Conservation (phyloP, 2,113 vertebrate genomes). For the Parotia lawesii region DNA sequence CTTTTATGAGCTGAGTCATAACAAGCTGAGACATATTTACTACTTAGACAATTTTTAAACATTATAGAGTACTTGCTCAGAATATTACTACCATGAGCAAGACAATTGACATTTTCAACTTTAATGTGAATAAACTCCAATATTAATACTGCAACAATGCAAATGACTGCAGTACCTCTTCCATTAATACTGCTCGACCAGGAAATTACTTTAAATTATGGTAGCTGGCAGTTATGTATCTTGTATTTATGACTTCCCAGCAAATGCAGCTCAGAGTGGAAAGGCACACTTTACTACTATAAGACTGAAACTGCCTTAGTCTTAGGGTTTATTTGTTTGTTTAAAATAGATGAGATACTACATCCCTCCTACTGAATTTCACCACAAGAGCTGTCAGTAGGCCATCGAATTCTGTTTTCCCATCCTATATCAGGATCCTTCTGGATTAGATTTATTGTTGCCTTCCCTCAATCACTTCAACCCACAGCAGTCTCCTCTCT, state of each 20-base stretch:
- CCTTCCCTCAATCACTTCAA: not conserved
- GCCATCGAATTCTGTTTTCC: constrained; percentile 2
- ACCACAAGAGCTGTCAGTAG: not conserved
- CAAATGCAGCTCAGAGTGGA: not conserved
- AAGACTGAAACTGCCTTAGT: not conserved
- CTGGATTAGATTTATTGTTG: constrained; percentile 12
- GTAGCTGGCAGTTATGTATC: not conserved
- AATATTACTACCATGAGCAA: constrained; percentile 28
- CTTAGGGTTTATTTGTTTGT: constrained; percentile 7
- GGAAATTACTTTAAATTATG: constrained; percentile 44
- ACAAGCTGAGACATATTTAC: constrained; percentile 50
- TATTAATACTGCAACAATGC: not conserved
- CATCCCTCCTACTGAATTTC: not conserved
- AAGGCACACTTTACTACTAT: not conserved
- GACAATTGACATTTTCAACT: constrained; percentile 37
- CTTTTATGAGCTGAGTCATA: constrained; percentile 51
- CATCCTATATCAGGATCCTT: not conserved
- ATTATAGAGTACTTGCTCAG: constrained; percentile 22
- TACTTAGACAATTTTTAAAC: constrained; percentile 25
- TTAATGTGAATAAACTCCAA: constrained; percentile 28
- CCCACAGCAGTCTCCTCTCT: not conserved
- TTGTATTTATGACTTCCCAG: not conserved
- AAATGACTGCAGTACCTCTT: constrained; percentile 24
- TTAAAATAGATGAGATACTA: not conserved
- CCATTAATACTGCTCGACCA: constrained; percentile 23